These are phyloP conservation scores for Hybos culiciformis DNA, from an alignment of 2,888 invertebrate species.

Conservation along the genomic window DNA sequence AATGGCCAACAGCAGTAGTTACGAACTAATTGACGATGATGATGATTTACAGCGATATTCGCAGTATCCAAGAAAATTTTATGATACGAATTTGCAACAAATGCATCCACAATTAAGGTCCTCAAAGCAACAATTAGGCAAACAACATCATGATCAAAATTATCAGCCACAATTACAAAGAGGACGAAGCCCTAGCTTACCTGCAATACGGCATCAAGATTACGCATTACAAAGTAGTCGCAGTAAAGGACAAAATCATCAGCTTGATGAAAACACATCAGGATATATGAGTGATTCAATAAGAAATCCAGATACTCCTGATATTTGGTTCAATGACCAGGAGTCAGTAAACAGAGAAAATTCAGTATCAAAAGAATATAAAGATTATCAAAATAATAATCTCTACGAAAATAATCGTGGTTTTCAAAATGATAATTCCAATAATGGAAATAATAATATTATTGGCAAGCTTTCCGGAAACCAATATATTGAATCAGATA, in stretches of 20 bases:
- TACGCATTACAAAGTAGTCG: conserved; percentile 12
- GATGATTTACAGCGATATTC: conserved; percentile 1
- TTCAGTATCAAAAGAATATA: conserved; percentile 10
- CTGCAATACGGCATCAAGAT: conserved; percentile 42
- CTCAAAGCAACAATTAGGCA: background rate
- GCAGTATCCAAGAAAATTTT: background rate
- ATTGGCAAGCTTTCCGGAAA: no score
- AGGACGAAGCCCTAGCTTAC: conserved; percentile 50
- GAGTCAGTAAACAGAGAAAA: conserved; percentile 21
- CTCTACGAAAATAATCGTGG: no score
- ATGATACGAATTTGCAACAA: background rate
- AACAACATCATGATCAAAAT: conserved; percentile 3
- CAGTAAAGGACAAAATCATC: conserved; percentile 20
- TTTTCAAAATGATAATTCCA: no score
- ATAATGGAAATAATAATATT: no score
- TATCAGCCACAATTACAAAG: conserved; percentile 3
- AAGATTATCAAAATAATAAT: conserved; percentile 10
- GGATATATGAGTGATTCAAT: conserved; percentile 67
- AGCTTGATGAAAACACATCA: conserved; percentile 61
- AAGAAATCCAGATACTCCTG: conserved; percentile 37
- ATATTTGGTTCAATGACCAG: conserved; percentile 30
- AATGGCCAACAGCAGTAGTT: conserved; percentile 1
- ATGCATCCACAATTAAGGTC: background rate
- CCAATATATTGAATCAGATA: no score
- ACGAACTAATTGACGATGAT: conserved; percentile 10